Percentiles rank a stretch among this genome's conserved stretches.
phyloP scores from a whole-genome alignment of 1,140 invertebrate species.

The Maconellicoccus hirsutus region DNA sequence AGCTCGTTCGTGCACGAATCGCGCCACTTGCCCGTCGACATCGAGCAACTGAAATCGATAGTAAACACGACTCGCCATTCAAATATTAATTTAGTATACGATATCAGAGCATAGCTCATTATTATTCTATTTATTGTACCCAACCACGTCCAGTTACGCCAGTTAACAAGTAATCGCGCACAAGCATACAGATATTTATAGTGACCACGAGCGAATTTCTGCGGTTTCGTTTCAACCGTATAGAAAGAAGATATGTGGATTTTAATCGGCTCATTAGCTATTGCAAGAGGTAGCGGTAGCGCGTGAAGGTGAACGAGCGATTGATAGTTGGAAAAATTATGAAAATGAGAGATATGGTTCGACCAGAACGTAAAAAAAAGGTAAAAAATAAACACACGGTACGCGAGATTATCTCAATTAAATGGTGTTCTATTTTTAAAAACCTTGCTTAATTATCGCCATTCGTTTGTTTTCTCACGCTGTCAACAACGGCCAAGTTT shows the following conservation, averaged over 20 bases:
- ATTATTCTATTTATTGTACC: slow-evolving; percentile 10
- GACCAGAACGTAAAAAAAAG: neutral
- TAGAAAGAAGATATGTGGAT: neutral
- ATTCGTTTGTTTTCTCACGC: neutral
- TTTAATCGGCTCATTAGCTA: neutral
- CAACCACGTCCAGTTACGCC: slow-evolving; percentile 1
- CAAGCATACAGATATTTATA: neutral
- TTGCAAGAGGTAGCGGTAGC: neutral
- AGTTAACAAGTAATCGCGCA: neutral
- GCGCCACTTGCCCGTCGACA: neutral
- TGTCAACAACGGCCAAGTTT: neutral
- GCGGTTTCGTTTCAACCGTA: neutral
- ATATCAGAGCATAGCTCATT: neutral
- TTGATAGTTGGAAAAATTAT: neutral
- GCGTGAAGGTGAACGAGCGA: slow-evolving; percentile 1
- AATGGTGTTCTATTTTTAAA: neutral
- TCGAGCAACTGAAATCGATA: neutral
- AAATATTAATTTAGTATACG: neutral
- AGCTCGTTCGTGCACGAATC: too few species aligned
- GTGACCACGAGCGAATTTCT: slow-evolving; percentile 2
- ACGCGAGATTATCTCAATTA: neutral
- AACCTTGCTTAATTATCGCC: slow-evolving; percentile 8
- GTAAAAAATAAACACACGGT: too few species aligned
- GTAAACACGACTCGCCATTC: neutral
- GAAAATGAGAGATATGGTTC: neutral